A percentile compares a stretch with the other conserved stretches of the same genome.
These are phyloP conservation scores for Arrhopalites spinosus DNA, from an alignment of 2,888 invertebrate species.

Conservation along the genomic window DNA sequence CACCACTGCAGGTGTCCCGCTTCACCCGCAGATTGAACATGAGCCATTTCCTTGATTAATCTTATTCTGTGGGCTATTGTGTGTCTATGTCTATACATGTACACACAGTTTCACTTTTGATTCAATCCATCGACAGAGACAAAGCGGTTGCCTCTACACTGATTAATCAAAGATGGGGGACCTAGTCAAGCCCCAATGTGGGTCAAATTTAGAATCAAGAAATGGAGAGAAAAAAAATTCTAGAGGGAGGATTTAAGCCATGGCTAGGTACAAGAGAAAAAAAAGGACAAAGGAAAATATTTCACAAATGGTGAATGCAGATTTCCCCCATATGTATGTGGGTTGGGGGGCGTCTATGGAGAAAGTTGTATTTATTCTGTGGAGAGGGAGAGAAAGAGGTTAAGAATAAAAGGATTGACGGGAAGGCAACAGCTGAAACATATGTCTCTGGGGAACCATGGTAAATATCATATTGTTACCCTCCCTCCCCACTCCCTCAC, in stretches of 20 bases:
- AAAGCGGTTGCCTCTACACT: not conserved
- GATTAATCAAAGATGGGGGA: not conserved
- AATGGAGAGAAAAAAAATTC: not conserved
- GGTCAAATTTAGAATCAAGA: not conserved
- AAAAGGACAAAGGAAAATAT: no score
- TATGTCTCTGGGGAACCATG: slow-evolving; percentile 21
- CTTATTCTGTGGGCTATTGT: no score
- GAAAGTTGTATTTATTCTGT: not conserved
- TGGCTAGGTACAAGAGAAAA: no score
- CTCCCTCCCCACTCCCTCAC: not conserved
- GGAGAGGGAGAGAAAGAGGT: slow-evolving; percentile 12
- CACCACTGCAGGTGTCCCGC: no score
- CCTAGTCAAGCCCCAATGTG: no score
- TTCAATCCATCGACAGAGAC: not conserved
- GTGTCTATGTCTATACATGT: not conserved
- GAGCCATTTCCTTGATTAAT: no score
- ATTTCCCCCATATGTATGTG: not conserved
- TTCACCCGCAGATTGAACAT: no score
- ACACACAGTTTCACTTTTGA: no score
- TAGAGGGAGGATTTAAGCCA: no score
- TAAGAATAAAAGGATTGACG: slow-evolving; percentile 26
- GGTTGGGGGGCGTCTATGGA: no score
- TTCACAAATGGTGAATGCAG: not conserved
- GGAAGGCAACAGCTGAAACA: slow-evolving; percentile 29
- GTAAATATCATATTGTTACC: slow-evolving; percentile 15